Conservation (phyloP, 2,888 invertebrate genomes). For the Cheilosia pagana region DNA sequence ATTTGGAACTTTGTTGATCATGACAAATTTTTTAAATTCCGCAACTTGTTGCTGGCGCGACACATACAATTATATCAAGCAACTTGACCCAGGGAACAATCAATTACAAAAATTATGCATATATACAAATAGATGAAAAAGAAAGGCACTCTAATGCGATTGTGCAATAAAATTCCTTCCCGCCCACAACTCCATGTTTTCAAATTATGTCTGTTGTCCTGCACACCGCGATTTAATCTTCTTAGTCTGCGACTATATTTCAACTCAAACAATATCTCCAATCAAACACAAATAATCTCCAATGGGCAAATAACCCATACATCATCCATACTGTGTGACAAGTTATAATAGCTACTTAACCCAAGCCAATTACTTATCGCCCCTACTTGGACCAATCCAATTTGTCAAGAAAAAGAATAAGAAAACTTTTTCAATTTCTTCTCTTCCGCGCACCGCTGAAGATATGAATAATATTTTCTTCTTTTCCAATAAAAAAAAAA, state of each 20-base stretch:
- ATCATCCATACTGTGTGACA: conserved; percentile 41
- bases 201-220: neutral
- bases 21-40: no score
- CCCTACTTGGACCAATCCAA: conserved; percentile 53
- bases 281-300: conserved; percentile 24
- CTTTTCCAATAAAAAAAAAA: neutral
- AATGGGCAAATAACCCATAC: conserved; percentile 42
- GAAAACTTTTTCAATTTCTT: conserved; percentile 43
- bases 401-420: conserved; percentile 32
- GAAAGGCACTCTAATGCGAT: neutral
- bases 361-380: conserved; percentile 59
- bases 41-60: no score
- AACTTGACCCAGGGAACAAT: no score
- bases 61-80: no score
- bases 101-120: no score
- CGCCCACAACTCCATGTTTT: neutral
- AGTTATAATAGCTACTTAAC: conserved; percentile 38
- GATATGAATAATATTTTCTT: conserved; percentile 16
- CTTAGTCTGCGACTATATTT: neutral
- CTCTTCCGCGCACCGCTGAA: neutral
- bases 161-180: neutral
- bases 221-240: neutral
- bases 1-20: no score
- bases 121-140: no score
- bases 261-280: conserved; percentile 9